phyloP scores from a whole-genome alignment of 2,888 invertebrate genomes.

The Ischnura elegans region DNA sequence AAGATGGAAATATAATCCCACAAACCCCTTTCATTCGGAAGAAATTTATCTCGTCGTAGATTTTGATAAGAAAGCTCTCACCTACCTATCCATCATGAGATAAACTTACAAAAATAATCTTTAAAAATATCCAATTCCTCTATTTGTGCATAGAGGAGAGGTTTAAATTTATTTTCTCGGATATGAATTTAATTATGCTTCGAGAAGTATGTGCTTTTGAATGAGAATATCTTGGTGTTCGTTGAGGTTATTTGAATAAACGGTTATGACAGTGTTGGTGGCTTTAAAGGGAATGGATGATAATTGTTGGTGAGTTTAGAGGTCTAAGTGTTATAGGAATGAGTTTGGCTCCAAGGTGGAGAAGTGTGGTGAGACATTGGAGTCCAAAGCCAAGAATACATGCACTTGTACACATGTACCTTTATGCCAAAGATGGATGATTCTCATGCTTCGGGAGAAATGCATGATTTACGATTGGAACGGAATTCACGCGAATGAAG shows the following conservation, averaged over 20 bases:
- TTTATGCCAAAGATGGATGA: background rate
- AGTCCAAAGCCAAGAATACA: conserved; percentile 9
- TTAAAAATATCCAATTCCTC: too few relatives aligned
- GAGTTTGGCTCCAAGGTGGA: background rate
- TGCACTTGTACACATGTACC: background rate
- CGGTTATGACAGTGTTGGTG: too few relatives aligned
- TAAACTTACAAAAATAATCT: background rate
- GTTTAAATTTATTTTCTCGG: background rate
- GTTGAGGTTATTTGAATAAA: too few relatives aligned
- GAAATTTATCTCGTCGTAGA: background rate
- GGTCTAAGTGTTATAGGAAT: background rate
- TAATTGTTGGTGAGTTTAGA: background rate
- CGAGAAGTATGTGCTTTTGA: background rate
- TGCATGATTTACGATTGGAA: conserved; percentile 27
- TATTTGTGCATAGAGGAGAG: too few relatives aligned
- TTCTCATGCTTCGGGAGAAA: background rate
- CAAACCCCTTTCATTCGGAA: background rate
- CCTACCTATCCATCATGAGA: background rate
- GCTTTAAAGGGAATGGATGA: background rate
- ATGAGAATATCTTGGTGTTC: too few relatives aligned
- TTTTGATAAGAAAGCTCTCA: background rate
- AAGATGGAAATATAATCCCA: too few relatives aligned
- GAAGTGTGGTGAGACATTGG: background rate
- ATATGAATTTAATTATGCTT: background rate
- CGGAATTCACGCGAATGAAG: conserved; percentile 26